Evolutionary conservation across 2,113 vertebrate species (phyloP).

Genomic region (Osmerus mordax): DNA sequence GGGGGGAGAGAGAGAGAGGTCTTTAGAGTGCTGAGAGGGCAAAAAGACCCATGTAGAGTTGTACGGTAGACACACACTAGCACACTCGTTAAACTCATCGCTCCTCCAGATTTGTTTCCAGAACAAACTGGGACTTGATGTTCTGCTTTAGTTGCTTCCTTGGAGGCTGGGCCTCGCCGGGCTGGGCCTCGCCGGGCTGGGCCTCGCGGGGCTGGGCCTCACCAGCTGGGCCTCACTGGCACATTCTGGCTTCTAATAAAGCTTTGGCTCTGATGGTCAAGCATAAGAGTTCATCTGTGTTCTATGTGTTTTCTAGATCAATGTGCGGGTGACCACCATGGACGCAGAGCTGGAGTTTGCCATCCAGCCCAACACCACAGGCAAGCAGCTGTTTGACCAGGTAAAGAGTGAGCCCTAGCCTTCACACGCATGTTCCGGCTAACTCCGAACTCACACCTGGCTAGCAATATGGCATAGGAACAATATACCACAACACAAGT

Average conservation of each 20-base stretch:
- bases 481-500: neutral
- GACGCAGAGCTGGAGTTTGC: constrained; percentile 98
- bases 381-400: constrained; percentile 97
- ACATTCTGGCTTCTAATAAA: too few relatives aligned
- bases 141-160: too few relatives aligned
- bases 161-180: too few relatives aligned
- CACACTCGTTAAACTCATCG: neutral
- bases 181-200: too few relatives aligned
- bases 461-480: neutral
- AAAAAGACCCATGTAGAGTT: constrained; percentile 7
- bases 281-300: too few relatives aligned
- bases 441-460: neutral
- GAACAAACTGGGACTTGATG: too few relatives aligned
- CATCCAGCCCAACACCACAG: constrained; percentile 95
- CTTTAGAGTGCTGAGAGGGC: constrained; percentile 19
- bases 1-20: neutral
- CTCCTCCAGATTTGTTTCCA: neutral
- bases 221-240: too few relatives aligned
- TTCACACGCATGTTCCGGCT: neutral
- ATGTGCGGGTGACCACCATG: constrained; percentile 96
- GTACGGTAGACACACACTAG: neutral
- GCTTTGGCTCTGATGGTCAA: too few relatives aligned
- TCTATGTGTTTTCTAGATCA: constrained; percentile 75
- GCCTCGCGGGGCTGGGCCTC: too few relatives aligned
- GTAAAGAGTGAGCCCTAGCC: constrained; percentile 54